Base-by-base conservation (phyloP, 2,797 vertebrate genomes). In the Hippopotamyrus pictus region DNA sequence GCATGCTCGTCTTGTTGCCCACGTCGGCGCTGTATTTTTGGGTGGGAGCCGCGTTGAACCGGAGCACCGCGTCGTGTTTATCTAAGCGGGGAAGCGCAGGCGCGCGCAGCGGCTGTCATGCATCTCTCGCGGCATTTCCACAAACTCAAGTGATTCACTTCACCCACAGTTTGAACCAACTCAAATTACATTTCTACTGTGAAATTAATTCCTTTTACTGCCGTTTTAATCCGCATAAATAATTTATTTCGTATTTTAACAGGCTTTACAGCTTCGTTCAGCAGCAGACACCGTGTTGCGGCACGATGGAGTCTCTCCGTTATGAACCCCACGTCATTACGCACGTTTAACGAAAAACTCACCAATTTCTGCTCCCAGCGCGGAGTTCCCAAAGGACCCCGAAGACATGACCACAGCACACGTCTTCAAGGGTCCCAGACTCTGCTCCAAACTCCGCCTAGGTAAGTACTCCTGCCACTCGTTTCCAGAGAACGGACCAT, bases 321-420 rank as follows among this genome's bases (percentile, higher is more conserved):
- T 59, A 59, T 8, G 57, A 59, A n/a, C n/a, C n/a, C 7, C 3
- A 22, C 8, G 59, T 62, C n/a, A 62, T 62, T 62, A 25, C 22
- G 0, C 3, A 11, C 22, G 22, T 7, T 8, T 22, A 0, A 25
- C 8, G 6, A 22, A 8, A 65, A 11, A 69, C 73, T 89, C 92
- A 97, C 96, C 96, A 93, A 97, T 97, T 93, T 96, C 96, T 87
- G 2, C 88, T 88, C 96, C 96, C 84, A 97, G 65, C 12, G 1
- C 91, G 62, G 96, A 96, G 50, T 91, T 93, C 87, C 94, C 95
- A 91, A 97, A 90, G 88, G 96, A 95, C 84, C 96, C 96, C 0
- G 96, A 95, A 14, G 96, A 97, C 3, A 95, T 95, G 48, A 97
- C 96, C 0, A 97, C 95, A 50, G 96, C 96, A 89, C 96, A 97